These are phyloP conservation scores for Apteryx mantelli DNA, from an alignment of 2,113 vertebrate genomes.

Conservation along the genomic window DNA sequence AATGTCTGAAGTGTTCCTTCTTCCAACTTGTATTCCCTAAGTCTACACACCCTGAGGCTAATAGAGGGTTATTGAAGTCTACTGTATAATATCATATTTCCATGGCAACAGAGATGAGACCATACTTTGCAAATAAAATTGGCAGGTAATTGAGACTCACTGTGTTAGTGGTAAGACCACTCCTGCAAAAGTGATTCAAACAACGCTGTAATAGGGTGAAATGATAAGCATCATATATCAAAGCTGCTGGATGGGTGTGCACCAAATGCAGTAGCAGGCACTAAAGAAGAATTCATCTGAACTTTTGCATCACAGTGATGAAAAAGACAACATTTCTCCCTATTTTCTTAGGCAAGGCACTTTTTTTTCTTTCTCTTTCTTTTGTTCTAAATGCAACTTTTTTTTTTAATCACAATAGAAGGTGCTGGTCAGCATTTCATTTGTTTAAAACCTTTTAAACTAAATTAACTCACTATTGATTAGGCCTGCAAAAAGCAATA, in stretches of 20 bases:
- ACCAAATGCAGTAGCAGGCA: neutral
- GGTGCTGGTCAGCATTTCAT: neutral
- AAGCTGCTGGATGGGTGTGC: neutral
- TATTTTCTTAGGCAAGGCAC: neutral
- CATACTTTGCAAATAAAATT: neutral
- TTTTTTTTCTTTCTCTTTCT: neutral
- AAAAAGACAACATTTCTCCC: neutral
- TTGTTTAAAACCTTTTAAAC: constrained; percentile 37
- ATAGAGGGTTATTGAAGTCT: neutral
- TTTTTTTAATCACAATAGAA: neutral
- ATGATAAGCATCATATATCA: neutral
- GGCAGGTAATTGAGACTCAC: neutral
- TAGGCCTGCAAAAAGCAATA: neutral
- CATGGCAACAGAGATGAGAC: neutral
- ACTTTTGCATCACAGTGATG: neutral
- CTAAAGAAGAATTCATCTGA: neutral
- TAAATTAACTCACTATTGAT: constrained; percentile 23
- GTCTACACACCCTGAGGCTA: neutral
- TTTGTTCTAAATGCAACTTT: neutral
- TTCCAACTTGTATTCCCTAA: neutral
- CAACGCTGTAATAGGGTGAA: neutral
- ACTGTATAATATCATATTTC: neutral
- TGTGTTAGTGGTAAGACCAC: neutral
- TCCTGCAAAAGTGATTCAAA: neutral
- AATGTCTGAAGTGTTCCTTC: neutral